phyloP scores from a whole-genome alignment of 2,888 invertebrate species.

The Agrilus mali region DNA sequence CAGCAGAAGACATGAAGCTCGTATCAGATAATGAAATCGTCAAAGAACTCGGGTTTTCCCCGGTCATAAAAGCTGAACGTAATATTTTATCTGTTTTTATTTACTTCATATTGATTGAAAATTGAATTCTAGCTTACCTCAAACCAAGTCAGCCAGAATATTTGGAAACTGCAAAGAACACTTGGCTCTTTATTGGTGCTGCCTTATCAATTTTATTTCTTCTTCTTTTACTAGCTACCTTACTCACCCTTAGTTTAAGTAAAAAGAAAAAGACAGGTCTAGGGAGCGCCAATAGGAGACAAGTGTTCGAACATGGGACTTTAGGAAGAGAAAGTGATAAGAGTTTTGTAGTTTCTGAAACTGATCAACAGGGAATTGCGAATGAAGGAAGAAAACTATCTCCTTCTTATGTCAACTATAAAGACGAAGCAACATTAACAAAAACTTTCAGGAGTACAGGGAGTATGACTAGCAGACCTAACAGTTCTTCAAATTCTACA shows the following conservation, averaged over 20 bases:
- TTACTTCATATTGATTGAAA: background rate
- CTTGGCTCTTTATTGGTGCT: conserved; percentile 53
- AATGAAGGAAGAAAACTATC: conserved; percentile 24
- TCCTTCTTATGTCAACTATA: conserved; percentile 31
- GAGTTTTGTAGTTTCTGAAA: conserved; percentile 28
- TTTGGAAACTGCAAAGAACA: conserved; percentile 38
- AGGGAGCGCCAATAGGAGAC: conserved; percentile 25
- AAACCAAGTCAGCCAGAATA: conserved; percentile 51
- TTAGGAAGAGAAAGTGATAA: conserved; percentile 24
- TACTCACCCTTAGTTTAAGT: conserved; percentile 38
- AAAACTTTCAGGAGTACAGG: conserved; percentile 18
- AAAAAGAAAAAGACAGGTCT: conserved; percentile 31
- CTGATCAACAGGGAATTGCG: conserved; percentile 28
- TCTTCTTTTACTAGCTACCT: conserved; percentile 41
- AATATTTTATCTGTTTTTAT: too few species aligned
- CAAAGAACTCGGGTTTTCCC: conserved; percentile 58
- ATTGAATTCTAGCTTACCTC: conserved; percentile 46
- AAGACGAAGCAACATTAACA: conserved; percentile 20
- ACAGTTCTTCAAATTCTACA: conserved; percentile 20
- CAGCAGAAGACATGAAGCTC: conserved; percentile 73
- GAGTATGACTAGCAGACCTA: conserved; percentile 19
- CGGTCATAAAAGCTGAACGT: conserved; percentile 79
- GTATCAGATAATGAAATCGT: conserved; percentile 66
- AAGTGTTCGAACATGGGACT: conserved; percentile 26
- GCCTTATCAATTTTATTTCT: conserved; percentile 47